Base-by-base conservation (phyloP, 2,888 invertebrate genomes). In the Nysson spinosus region DNA sequence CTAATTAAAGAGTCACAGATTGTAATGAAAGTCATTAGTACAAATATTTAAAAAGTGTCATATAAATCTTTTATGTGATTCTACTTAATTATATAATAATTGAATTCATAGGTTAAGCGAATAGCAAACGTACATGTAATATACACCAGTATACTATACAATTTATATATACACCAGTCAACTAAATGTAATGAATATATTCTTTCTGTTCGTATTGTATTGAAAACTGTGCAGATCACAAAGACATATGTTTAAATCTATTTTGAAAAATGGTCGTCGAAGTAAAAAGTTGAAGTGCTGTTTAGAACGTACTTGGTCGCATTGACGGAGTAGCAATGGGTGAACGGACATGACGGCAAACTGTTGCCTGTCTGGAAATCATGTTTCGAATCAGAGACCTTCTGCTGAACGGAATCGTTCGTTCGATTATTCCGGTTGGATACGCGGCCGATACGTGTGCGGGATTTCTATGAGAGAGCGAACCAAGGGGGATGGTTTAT, bases 361-460 rank as follows among this genome's bases (percentile, higher is more conserved):
- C 79, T 79, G 79, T 76, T 78, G 76, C 65, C 68, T 49, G 58
- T 11, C 43, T 51, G 44, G 64, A 71, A 73, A 79, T 79, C 69
- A 65, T 72, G 73, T 72, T 69, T 63, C 75, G 72, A 60, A 60
- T 42, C 60, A 55, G 47, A 50, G 42, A 51, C 63, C 68, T 58
- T 69, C 61, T 67, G 60, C 55, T 35, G 56, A 69, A 69, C 66
- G 55, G 67, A 73, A 76, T 78, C 72, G 75, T 60, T 72, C 73
- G 79, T 69, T 73, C 76, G 79, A 80, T 80, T 79, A 80, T 79
- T 80, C 79, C 71, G 55, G 63, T 40, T 74, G 79, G 69, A 80
- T 80, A 78, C 72, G 69, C 64, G 63, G 44, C 30, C 50, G 56
- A 65, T 56, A 78, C 79, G 76, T 69, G 80, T 68, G 54, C 62